A percentile compares a stretch with the other conserved stretches of the same genome.
These are phyloP conservation scores for Mesochorus sp. DNA, from an alignment of 2,888 invertebrate genomes.

Conservation along the genomic window DNA sequence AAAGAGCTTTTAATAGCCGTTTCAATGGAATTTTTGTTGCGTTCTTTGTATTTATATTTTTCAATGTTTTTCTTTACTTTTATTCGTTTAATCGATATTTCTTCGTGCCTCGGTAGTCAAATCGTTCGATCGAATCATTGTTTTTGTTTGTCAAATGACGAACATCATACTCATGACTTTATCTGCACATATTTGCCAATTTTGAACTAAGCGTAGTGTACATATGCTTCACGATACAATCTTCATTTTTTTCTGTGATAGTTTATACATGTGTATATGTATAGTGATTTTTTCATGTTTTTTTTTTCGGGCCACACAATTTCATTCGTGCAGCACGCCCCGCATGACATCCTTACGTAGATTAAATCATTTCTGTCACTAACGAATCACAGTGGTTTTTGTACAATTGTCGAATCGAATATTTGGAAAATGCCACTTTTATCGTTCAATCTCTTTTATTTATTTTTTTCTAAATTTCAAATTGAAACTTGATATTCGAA, in stretches of 20 bases:
- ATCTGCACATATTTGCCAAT: slow-evolving; percentile 33
- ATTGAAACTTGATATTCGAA: too few relatives aligned
- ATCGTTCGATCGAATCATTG: slow-evolving; percentile 47
- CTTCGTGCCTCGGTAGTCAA: slow-evolving; percentile 57
- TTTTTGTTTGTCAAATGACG: slow-evolving; percentile 10
- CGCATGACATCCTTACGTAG: slow-evolving; percentile 58
- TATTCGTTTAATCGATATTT: slow-evolving; percentile 12
- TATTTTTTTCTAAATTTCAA: not conserved
- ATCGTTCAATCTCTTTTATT: slow-evolving; percentile 7
- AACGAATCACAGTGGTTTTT: slow-evolving; percentile 52
- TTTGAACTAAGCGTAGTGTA: slow-evolving; percentile 51
- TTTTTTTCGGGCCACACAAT: slow-evolving; percentile 48
- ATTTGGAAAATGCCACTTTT: slow-evolving; percentile 27
- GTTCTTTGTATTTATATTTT: slow-evolving; percentile 12
- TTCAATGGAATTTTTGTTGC: slow-evolving; percentile 9
- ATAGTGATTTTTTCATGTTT: slow-evolving; percentile 17
- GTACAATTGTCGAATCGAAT: slow-evolving; percentile 39
- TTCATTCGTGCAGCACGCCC: slow-evolving; percentile 58
- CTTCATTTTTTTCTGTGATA: slow-evolving; percentile 36
- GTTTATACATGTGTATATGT: slow-evolving; percentile 19
- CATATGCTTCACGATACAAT: slow-evolving; percentile 54
- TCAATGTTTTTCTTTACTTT: not conserved
- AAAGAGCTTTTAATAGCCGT: slow-evolving; percentile 40
- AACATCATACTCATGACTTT: slow-evolving; percentile 44
- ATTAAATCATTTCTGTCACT: slow-evolving; percentile 51